Evolutionary conservation across 2,113 vertebrate genomes (phyloP).

Genomic region (Chlorocebus sabaeus): DNA sequence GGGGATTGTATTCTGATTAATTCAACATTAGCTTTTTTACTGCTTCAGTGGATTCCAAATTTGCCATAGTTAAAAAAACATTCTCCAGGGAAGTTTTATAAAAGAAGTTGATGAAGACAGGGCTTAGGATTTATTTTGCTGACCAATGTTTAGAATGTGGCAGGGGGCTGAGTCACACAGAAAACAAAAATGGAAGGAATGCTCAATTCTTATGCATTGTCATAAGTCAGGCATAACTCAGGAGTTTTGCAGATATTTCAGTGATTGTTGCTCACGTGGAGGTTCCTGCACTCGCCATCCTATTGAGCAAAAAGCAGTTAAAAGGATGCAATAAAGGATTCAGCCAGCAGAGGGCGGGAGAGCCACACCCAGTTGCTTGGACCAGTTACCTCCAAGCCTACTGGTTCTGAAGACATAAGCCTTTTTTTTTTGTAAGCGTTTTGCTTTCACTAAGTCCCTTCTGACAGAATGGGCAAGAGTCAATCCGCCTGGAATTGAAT

Average conservation of each 20-base stretch:
- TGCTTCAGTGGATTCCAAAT: conserved; percentile 80
- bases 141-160: not conserved
- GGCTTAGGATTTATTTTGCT: conserved; percentile 16
- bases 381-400: not conserved
- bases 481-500: not conserved
- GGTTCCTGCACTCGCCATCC: not conserved
- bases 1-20: conserved; percentile 83
- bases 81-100: conserved; percentile 58
- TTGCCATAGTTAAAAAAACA: conserved; percentile 75
- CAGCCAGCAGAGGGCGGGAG: conserved; percentile 57
- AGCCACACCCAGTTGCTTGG: not conserved
- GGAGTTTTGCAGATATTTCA: not conserved
- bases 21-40: conserved; percentile 79
- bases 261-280: not conserved
- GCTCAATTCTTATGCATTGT: not conserved
- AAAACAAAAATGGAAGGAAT: not conserved
- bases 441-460: not conserved
- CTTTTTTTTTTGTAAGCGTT: not conserved
- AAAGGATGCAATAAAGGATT: not conserved
- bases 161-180: not conserved
- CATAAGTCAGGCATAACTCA: not conserved
- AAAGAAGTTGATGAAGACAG: conserved; percentile 14
- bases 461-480: not conserved
- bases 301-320: not conserved
- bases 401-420: not conserved